Evolutionary conservation across 1,140 invertebrate genomes (phyloP), one percentile per base, ranked within the genome.

Genomic region (Arion vulgaris): DNA sequence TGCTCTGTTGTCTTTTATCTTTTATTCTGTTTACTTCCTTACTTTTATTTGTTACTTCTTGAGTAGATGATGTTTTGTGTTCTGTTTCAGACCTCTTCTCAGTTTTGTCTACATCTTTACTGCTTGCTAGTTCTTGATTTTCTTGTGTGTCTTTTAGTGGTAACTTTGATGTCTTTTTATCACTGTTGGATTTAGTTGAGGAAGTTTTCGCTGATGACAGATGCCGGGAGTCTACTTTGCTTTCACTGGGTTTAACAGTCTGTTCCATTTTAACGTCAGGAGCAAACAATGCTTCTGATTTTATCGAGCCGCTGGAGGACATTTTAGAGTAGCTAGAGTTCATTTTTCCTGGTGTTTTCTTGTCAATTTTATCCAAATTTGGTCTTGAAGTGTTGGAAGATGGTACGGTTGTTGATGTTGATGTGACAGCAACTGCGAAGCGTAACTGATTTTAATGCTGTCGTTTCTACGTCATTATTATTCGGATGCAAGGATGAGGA

Each of bases 81-180:
- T 19, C 81, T 17, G n/a, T 23, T 23, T 84, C 83, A 41, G 82
- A 77, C 41, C 84, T 85, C 57, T 71, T 84, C 5, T 75, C 78
- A 36, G 72, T 19, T 53, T 66, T 57, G 36, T 72, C 78, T 38
- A 23, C 34, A 85, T 93, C 93, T 86, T 83, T 84, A 66, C 49
- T 87, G 85, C 77, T 83, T 85, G 38, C 39, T 53, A 49, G 41
- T 51, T 39, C 36, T 32, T 83, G 71, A 72, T 74, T 85, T 41
- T 86, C 78, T 26, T 66, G 88, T 80, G 68, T 81, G 79, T 87
- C 85, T 81, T 85, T 85, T 7, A 78, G 72, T 5, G 81, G 49
- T 5, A 73, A 34, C 32, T 83, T 85, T 23, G 76, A n/a, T 49
- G 41, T 23, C 75, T 85, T 85, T 51, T 57, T 85, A 32, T 85